These are phyloP conservation scores for Megalops atlanticus DNA, from an alignment of 2,113 vertebrate genomes.

Conservation along the genomic window DNA sequence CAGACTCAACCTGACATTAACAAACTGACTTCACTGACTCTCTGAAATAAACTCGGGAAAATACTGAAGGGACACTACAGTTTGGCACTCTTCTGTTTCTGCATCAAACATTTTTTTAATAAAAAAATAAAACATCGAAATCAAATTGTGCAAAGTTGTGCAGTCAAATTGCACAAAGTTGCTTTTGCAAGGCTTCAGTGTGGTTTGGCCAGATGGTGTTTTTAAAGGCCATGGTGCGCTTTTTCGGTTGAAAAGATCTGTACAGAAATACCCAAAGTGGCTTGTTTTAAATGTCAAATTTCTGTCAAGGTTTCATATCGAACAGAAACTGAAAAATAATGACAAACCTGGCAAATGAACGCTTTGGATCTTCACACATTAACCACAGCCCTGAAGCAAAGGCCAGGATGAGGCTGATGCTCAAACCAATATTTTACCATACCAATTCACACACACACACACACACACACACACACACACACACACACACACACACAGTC, in stretches of 20 bases:
- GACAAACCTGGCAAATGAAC: not conserved
- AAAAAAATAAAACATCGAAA: too few relatives aligned
- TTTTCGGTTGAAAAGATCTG: not conserved
- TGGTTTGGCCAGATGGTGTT: not conserved
- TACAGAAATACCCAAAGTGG: not conserved
- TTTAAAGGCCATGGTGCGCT: not conserved
- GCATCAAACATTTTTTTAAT: too few relatives aligned
- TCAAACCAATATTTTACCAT: not conserved
- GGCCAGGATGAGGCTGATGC: not conserved
- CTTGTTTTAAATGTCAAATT: not conserved
- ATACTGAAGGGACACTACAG: too few relatives aligned
- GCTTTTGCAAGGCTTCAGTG: not conserved
- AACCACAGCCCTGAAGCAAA: not conserved
- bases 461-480: not conserved
- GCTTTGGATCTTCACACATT: not conserved
- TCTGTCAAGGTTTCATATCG: not conserved
- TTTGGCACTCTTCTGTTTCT: too few relatives aligned
- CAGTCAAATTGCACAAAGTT: too few relatives aligned
- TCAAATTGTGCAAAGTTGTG: too few relatives aligned
- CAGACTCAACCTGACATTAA: not conserved
- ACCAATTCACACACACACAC: not conserved
- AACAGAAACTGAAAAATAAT: not conserved
- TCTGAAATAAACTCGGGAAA: too few relatives aligned
- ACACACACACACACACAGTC: not conserved
- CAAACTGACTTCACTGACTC: too few relatives aligned